Evolutionary conservation across 1,140 invertebrate species (phyloP), one percentile per base, ranked within the genome.

Genomic region (Phymastichus coffea): DNA sequence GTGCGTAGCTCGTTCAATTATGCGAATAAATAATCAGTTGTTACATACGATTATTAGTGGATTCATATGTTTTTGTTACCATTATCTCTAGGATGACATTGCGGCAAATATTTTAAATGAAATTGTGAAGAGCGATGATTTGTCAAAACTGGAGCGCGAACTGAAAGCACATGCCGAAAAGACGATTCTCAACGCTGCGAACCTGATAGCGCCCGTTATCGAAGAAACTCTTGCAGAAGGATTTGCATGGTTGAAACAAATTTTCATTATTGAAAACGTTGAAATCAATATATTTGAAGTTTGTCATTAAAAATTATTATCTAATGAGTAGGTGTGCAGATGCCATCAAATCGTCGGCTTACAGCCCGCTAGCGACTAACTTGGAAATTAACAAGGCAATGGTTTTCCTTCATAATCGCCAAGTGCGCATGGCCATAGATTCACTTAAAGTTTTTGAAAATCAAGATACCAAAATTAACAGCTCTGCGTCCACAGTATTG

Each of bases 321-420:
- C 17, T 37, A 49, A n/a, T 74, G 68, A 40, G 26, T 37, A 87
- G 87, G 90, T 92, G 88, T 72, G 85, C 91, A 15, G 86, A 89
- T 65, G 80, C 86, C 44, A 92, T 97, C 40, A 92, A 91, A 75
- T 93, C 91, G 1, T 87, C 87, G 26, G 78, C 82, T 59, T 91
- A 93, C 69, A 81, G 87, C 9, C 82, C 85, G 63, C 72, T 97
- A 26, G 92, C 93, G 15, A 89, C 90, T 66, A 93, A 96, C 76
- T 80, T 97, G 52, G 94, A 97, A 80, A 92, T 98, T 57, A 95
- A 94, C 73, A 97, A 96, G 79, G 94, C 94, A 0, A 86, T 95
- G 46, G 92, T 94, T 71, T 93, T 88, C 76, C 77, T 98, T 14
- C 89, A 92, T 61, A 90, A 93, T 76, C 87, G 91, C 58, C 90